These are phyloP conservation scores for Drosophila neocordata DNA, from an alignment of 1,140 invertebrate species.

Conservation along the genomic window DNA sequence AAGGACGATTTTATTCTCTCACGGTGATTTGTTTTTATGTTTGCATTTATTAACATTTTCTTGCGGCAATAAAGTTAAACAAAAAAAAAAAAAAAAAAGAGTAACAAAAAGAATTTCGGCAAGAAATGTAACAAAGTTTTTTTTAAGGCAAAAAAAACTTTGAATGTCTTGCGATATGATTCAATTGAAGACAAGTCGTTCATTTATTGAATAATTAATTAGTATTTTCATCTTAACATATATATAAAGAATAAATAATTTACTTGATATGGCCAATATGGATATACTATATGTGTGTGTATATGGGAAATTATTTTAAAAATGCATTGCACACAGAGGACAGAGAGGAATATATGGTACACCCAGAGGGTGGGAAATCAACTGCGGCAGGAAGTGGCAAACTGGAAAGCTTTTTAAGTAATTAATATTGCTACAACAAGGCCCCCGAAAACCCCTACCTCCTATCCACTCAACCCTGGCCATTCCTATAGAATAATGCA, in stretches of 20 bases:
- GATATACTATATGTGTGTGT: background rate
- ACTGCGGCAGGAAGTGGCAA: slow-evolving; percentile 21
- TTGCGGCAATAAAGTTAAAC: background rate
- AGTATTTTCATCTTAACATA: background rate
- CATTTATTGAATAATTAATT: slow-evolving; percentile 3
- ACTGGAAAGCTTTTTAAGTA: slow-evolving; percentile 48
- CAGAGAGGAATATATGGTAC: background rate
- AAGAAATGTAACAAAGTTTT: too few relatives aligned
- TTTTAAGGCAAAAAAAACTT: too few relatives aligned
- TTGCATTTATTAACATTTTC: background rate
- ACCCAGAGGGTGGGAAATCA: background rate
- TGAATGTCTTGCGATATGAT: too few relatives aligned
- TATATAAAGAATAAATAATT: background rate
- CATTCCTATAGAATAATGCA: background rate
- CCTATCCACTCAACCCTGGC: background rate
- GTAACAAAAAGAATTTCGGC: too few relatives aligned
- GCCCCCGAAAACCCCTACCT: background rate
- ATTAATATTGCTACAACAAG: slow-evolving; percentile 48
- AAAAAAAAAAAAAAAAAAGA: background rate
- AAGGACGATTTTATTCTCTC: background rate
- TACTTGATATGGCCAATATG: slow-evolving; percentile 5
- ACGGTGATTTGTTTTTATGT: background rate
- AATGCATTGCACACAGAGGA: background rate
- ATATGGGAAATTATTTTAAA: slow-evolving; percentile 2
- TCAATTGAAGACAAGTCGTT: background rate